phyloP scores from a whole-genome alignment of 2,797 vertebrate genomes.

The Phrynocephalus forsythii region DNA sequence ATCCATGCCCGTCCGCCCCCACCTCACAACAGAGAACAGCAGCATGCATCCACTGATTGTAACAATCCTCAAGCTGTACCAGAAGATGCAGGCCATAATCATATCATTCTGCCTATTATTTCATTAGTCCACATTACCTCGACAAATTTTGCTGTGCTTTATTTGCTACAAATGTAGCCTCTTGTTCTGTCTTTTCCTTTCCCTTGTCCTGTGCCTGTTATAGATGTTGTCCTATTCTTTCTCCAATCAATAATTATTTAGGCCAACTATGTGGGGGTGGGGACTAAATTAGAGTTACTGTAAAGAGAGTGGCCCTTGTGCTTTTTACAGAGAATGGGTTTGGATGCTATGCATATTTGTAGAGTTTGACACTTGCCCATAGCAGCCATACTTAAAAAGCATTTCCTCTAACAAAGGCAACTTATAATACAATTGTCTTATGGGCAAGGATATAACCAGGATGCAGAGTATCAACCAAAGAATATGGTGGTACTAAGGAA shows the following conservation, averaged over 20 bases:
- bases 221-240: neutral
- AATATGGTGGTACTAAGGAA: neutral
- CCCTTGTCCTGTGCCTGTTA: neutral
- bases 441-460: neutral
- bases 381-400: neutral
- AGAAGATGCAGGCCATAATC: neutral
- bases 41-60: neutral
- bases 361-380: neutral
- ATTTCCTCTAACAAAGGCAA: neutral
- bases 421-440: neutral
- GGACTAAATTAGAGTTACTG: neutral
- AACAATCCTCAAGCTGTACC: neutral
- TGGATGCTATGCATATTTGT: too few relatives aligned
- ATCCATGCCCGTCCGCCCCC: neutral
- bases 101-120: neutral
- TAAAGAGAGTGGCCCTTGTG: neutral
- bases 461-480: too few relatives aligned
- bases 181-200: neutral
- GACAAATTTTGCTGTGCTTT: neutral
- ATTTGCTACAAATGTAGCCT: neutral
- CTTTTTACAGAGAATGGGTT: neutral
- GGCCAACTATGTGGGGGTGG: neutral
- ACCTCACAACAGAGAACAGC: neutral
- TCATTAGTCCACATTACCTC: neutral
- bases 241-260: slow-evolving; percentile 14